A percentile compares a stretch with the other conserved stretches of the same genome.
phyloP scores from a whole-genome alignment of 2,888 invertebrate genomes.

The Periphyllus acericola region DNA sequence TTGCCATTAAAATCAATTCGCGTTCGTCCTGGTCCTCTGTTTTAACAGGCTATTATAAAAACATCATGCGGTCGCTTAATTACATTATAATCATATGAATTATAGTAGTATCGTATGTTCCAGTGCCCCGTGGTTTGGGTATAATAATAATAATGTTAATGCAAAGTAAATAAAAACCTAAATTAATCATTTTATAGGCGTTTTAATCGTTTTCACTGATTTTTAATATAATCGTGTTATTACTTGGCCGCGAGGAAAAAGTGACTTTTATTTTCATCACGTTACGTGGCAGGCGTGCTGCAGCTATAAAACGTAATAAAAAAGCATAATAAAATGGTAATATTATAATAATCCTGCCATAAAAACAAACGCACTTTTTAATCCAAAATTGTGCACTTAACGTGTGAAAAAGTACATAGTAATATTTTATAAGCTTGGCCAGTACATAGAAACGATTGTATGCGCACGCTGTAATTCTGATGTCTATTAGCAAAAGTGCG shows the following conservation, averaged over 20 bases:
- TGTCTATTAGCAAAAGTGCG: too few species aligned
- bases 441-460: too few species aligned
- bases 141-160: not conserved
- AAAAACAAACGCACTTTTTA: too few species aligned
- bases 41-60: not conserved
- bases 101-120: not conserved
- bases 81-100: not conserved
- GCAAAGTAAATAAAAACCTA: not conserved
- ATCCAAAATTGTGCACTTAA: too few species aligned
- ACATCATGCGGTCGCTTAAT: not conserved
- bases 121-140: not conserved
- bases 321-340: too few species aligned
- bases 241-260: not conserved
- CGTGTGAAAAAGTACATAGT: too few species aligned
- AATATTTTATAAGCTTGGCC: too few species aligned
- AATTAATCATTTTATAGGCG: not conserved
- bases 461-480: too few species aligned
- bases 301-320: too few species aligned
- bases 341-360: too few species aligned
- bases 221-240: not conserved
- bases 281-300: not conserved
- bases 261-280: not conserved
- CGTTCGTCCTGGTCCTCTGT: not conserved
- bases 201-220: not conserved
- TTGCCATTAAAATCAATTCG: not conserved